phyloP scores from a whole-genome alignment of 2,888 invertebrate species.

The Trichogramma dendrolimi region DNA sequence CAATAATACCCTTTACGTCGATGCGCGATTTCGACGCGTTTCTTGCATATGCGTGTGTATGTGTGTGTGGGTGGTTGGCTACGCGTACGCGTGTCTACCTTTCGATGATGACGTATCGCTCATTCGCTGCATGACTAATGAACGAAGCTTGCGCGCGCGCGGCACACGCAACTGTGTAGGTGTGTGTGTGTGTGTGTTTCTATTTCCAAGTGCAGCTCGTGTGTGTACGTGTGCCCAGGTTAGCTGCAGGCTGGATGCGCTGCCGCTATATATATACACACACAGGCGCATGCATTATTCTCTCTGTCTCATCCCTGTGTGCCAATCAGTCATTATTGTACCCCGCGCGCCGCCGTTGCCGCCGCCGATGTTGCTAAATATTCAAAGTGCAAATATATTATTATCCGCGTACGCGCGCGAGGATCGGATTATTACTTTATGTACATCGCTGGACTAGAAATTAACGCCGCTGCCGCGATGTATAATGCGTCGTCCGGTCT shows the following conservation, averaged over 20 bases:
- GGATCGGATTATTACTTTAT: no score
- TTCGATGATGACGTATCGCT: conserved; percentile 6
- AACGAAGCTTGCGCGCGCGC: not conserved
- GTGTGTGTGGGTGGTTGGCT: not conserved
- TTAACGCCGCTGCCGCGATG: not conserved
- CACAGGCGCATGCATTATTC: no score
- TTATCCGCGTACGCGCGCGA: no score
- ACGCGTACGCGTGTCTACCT: no score
- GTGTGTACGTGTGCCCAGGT: conserved; percentile 7
- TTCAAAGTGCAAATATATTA: no score
- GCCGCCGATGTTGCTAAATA: no score
- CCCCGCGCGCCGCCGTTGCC: no score
- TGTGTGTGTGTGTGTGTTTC: no score
- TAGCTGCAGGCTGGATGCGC: conserved; percentile 25
- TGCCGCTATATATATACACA: not conserved
- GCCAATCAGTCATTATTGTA: no score
- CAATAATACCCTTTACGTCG: conserved; percentile 19
- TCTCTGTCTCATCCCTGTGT: no score
- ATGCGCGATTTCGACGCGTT: conserved; percentile 13
- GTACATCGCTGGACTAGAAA: not conserved
- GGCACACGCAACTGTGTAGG: no score
- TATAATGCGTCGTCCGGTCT: not conserved
- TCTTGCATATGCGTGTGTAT: not conserved
- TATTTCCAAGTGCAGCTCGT: no score
- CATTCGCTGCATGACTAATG: conserved; percentile 14